A percentile compares a stretch with the other conserved stretches of the same genome.
Evolutionary conservation across 1,140 invertebrate genomes (phyloP).

Genomic region (Theocolax elegans): DNA sequence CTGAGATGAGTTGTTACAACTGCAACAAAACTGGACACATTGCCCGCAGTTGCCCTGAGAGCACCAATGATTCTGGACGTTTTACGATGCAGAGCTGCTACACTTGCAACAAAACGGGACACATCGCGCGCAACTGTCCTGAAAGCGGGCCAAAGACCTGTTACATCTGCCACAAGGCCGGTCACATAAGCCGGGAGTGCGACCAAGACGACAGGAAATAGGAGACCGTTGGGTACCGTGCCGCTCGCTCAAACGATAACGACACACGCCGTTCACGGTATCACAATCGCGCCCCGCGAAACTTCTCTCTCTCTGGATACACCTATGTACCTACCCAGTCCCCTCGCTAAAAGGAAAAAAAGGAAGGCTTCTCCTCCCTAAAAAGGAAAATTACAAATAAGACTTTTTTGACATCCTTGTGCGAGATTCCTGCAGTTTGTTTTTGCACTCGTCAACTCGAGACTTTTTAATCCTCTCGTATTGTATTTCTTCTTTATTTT

Average conservation of each 20-base stretch:
- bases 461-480: too few relatives aligned
- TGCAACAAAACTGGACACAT: constrained; percentile 91
- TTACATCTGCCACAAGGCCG: constrained; percentile 89
- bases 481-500: too few relatives aligned
- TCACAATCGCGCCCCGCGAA: constrained; percentile 49
- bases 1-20: constrained; percentile 86
- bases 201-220: constrained; percentile 80
- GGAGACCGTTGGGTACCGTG: constrained; percentile 58
- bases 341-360: too few relatives aligned
- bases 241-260: constrained; percentile 61
- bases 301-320: too few relatives aligned
- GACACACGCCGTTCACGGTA: constrained; percentile 60
- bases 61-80: constrained; percentile 61
- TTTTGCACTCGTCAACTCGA: too few relatives aligned
- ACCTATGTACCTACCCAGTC: too few relatives aligned
- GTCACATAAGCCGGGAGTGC: constrained; percentile 91
- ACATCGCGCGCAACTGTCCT: constrained; percentile 90
- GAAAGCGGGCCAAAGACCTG: constrained; percentile 83
- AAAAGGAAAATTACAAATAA: too few relatives aligned
- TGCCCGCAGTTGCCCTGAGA: constrained; percentile 84
- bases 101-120: constrained; percentile 89
- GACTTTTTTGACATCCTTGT: too few relatives aligned
- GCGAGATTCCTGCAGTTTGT: too few relatives aligned
- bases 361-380: too few relatives aligned
- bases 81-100: constrained; percentile 78